Percentiles rank a stretch among this genome's conserved stretches.
phyloP scores from a whole-genome alignment of 2,888 invertebrate genomes.

The Vesta saturnalis region DNA sequence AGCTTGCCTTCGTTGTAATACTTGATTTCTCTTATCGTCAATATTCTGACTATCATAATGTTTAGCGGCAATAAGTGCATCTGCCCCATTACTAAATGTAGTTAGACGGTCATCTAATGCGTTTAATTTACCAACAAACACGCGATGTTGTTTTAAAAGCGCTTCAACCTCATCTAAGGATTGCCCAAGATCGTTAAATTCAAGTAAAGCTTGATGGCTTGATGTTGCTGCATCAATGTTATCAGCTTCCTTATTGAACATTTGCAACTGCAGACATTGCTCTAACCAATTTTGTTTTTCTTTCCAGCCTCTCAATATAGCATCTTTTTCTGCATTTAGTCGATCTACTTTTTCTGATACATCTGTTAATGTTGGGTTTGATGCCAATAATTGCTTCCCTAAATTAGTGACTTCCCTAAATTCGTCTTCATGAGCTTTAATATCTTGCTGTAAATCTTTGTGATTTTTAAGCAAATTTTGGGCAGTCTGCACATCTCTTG shows the following conservation, averaged over 20 bases:
- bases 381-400: constrained; percentile 77
- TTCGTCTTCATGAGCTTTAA: constrained; percentile 89
- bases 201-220: constrained; percentile 93
- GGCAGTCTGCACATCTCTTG: constrained; percentile 92
- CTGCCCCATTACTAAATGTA: constrained; percentile 84
- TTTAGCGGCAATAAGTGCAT: constrained; percentile 77
- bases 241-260: constrained; percentile 96
- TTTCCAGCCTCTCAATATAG: constrained; percentile 82
- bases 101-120: constrained; percentile 94
- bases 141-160: constrained; percentile 90
- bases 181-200: constrained; percentile 86
- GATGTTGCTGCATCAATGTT: constrained; percentile 96
- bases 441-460: constrained; percentile 89
- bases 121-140: constrained; percentile 89
- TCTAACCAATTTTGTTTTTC: constrained; percentile 87
- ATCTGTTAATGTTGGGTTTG: constrained; percentile 79
- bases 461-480: constrained; percentile 90
- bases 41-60: constrained; percentile 85
- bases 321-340: constrained; percentile 78
- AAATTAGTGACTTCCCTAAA: constrained; percentile 84
- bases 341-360: constrained; percentile 79
- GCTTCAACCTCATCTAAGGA: constrained; percentile 93
- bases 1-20: constrained; percentile 75
- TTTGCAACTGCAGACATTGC: constrained; percentile 88
- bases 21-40: constrained; percentile 77